Percentiles rank a stretch among this genome's conserved stretches.
phyloP scores from a whole-genome alignment of 2,113 vertebrate species.

The Circaetus cinerascens region DNA sequence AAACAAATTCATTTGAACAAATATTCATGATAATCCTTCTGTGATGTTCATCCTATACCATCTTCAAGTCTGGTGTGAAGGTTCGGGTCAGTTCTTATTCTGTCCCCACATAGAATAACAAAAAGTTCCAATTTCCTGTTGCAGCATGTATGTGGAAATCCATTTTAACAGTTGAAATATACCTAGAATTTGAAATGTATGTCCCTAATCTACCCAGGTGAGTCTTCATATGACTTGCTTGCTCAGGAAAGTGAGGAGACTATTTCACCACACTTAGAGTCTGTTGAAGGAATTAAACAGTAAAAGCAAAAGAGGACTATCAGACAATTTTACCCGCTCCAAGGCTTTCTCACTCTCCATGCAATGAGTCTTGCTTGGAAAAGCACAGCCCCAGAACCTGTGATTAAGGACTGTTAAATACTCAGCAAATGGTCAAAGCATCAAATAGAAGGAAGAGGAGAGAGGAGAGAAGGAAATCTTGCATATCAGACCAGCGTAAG shows the following conservation, averaged over 20 bases:
- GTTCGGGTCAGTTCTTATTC: background rate
- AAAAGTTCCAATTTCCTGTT: conserved; percentile 20
- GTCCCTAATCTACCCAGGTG: background rate
- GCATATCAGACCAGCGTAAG: background rate
- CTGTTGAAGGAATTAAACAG: background rate
- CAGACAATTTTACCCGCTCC: background rate
- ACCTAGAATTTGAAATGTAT: background rate
- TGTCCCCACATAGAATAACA: background rate
- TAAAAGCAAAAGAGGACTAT: background rate
- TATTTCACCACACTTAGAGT: background rate
- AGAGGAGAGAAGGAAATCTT: background rate
- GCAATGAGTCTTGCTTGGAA: background rate
- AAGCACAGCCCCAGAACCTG: background rate
- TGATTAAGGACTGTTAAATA: conserved; percentile 21
- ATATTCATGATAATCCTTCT: background rate
- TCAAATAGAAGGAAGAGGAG: background rate
- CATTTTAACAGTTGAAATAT: conserved; percentile 13
- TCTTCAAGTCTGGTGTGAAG: background rate
- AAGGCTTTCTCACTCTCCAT: background rate
- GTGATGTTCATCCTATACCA: background rate
- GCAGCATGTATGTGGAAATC: background rate
- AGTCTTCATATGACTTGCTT: background rate
- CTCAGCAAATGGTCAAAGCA: background rate
- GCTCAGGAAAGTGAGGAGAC: background rate
- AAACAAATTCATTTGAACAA: background rate